A percentile compares a stretch with the other conserved stretches of the same genome.
These are phyloP conservation scores for Physeter macrocephalus DNA, from an alignment of 2,113 vertebrate genomes.

Conservation along the genomic window DNA sequence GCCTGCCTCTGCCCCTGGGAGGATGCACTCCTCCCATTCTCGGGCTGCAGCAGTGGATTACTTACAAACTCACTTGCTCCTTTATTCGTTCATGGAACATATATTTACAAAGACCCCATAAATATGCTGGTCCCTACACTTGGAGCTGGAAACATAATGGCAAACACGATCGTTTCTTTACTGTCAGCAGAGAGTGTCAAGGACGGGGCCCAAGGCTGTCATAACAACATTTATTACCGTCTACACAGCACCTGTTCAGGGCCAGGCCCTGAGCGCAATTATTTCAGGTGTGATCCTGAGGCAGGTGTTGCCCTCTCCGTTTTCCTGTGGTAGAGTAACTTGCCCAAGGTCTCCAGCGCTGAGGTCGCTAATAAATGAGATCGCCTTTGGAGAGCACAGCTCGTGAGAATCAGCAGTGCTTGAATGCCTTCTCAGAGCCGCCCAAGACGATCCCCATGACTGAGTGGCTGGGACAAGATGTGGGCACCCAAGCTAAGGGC, in stretches of 20 bases:
- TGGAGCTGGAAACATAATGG: not conserved
- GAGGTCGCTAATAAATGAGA: not conserved
- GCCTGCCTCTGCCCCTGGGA: not conserved
- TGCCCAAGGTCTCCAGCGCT: rapidly evolving
- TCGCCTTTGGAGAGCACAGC: not conserved
- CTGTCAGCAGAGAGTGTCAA: not conserved
- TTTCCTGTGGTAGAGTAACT: not conserved
- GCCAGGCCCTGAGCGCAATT: not conserved
- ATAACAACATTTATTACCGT: rapidly evolving
- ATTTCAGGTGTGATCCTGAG: rapidly evolving
- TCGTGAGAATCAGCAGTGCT: not conserved
- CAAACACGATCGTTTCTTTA: not conserved
- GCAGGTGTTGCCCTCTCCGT: not conserved
- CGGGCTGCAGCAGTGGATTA: too few relatives aligned
- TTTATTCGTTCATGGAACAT: not conserved
- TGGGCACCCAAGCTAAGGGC: not conserved
- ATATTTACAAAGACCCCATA: not conserved
- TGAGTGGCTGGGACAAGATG: not conserved
- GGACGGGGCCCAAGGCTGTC: not conserved
- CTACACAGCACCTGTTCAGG: rapidly evolving
- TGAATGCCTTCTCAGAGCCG: not conserved
- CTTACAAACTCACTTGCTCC: not conserved
- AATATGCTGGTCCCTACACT: not conserved
- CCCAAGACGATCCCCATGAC: too few relatives aligned
- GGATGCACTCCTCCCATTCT: rapidly evolving